phyloP scores from a whole-genome alignment of 1,140 invertebrate genomes.

The Euura saliciscinereae region DNA sequence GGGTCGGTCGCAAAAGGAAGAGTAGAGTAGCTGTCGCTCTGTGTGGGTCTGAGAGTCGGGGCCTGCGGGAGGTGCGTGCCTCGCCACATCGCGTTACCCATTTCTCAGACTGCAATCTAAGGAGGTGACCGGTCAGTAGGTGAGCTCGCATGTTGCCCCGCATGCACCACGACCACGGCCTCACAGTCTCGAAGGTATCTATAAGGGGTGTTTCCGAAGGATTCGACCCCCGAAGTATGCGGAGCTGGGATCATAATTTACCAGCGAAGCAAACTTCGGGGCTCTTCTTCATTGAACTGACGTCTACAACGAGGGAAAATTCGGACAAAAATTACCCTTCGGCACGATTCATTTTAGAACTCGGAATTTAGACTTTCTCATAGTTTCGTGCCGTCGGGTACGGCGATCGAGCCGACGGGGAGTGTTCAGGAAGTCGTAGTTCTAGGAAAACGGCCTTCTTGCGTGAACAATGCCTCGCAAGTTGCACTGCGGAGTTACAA shows the following conservation, averaged over 20 bases:
- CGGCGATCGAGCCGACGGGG: not conserved
- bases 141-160: conserved; percentile 2
- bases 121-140: conserved; percentile 44
- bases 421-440: conserved; percentile 29
- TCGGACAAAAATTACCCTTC: not conserved
- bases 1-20: no score
- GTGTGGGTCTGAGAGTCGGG: not conserved
- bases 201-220: no score
- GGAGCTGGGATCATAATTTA: no score
- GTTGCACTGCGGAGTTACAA: not conserved
- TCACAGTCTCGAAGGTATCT: no score
- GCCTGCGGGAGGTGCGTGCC: conserved; percentile 37
- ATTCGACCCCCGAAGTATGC: no score
- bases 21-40: not conserved
- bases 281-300: no score
- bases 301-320: no score
- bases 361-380: not conserved
- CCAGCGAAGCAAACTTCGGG: no score
- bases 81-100: conserved; percentile 44
- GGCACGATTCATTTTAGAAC: not conserved
- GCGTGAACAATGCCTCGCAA: conserved; percentile 38
- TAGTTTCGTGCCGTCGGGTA: not conserved
- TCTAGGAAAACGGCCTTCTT: conserved; percentile 43
- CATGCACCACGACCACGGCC: not conserved
- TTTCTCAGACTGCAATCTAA: conserved; percentile 55